Evolutionary conservation across 1,140 invertebrate genomes (phyloP).

Genomic region (Nomia melanderi): DNA sequence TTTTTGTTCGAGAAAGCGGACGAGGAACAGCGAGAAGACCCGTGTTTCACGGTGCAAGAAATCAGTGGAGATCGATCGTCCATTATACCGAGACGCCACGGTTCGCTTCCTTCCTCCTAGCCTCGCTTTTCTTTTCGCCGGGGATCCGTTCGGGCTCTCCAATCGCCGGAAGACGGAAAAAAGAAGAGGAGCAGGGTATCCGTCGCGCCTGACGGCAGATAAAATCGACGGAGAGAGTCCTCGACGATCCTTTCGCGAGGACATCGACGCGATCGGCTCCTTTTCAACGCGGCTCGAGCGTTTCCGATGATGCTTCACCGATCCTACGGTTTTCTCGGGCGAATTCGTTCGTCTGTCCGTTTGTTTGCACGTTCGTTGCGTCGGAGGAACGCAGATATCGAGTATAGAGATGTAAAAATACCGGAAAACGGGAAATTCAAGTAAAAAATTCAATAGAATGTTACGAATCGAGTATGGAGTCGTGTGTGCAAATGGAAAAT

Average conservation of each 20-base stretch:
- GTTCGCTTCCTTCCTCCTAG: constrained; percentile 32
- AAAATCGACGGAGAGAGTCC: constrained; percentile 39
- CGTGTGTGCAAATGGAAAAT: too few species aligned
- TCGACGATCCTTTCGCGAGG: constrained; percentile 10
- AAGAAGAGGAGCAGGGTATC: constrained; percentile 30
- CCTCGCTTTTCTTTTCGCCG: constrained; percentile 42
- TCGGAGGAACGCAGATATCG: too few species aligned
- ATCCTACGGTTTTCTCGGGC: constrained; percentile 12
- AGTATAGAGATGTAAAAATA: too few species aligned
- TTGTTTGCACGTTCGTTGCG: too few species aligned
- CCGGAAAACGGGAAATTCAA: too few species aligned
- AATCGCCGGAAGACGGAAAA: constrained; percentile 1
- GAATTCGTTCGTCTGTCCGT: too few species aligned
- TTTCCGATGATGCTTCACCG: not conserved
- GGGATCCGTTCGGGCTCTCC: not conserved
- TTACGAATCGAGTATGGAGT: too few species aligned
- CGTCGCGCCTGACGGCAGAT: constrained; percentile 43
- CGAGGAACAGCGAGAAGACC: constrained; percentile 52
- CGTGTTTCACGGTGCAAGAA: constrained; percentile 57
- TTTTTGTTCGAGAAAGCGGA: not conserved
- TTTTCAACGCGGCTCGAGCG: constrained; percentile 34
- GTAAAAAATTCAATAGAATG: too few species aligned
- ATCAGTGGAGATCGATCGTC: constrained; percentile 43
- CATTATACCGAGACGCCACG: constrained; percentile 34
- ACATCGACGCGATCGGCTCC: constrained; percentile 12